Base-by-base conservation (phyloP, 2,888 invertebrate species). In the Drosophila meridiana region DNA sequence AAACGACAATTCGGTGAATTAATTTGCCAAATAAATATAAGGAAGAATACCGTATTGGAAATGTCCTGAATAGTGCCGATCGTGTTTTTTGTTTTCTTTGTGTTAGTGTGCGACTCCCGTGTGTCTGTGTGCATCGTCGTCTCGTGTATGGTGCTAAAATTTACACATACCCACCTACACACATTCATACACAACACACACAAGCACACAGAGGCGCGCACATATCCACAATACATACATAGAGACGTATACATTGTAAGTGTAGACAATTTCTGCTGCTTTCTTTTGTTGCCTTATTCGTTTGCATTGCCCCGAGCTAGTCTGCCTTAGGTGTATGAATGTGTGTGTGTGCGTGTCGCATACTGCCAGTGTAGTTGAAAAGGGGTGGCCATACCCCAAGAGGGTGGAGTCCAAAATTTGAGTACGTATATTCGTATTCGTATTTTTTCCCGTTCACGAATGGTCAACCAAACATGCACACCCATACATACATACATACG, bases 191-290 rank as follows among this genome's bases (percentile, higher is more conserved):
- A 60, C 28, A 28, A 55, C 38, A 55, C 28, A 38, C 38, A 38
- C 38, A 38, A 11, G 28, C 14, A 38, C 14, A 40, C 26, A 26
- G 28, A 40, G 36, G 40, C 55, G 40, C 40, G 56, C 42, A 70
- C 34, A 73, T 38, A 61, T 63, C 45, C 38, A 63, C 34, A 61
- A 62, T 14, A 61, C 61, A 65, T 50, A 47, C 47, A 48, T 30
- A 74, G 53, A 38, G 40, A 64, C 63, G 48, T 61, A 72, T 72
- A 74, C 75, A 80, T 80, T 78, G 82, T 82, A 82, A 82, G 82
- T 82, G 83, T 83, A 68, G 65, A 83, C 80, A 73, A 82, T 82
- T 83, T 78, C 76, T 82, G 78, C 82, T 82, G 82, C 79, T 77
- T 82, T 82, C 80, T 80, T 78, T 82, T 78, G 80, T 77, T 73